Evolutionary conservation across 2,797 vertebrate genomes (phyloP).

Genomic region (Danio tinwini): DNA sequence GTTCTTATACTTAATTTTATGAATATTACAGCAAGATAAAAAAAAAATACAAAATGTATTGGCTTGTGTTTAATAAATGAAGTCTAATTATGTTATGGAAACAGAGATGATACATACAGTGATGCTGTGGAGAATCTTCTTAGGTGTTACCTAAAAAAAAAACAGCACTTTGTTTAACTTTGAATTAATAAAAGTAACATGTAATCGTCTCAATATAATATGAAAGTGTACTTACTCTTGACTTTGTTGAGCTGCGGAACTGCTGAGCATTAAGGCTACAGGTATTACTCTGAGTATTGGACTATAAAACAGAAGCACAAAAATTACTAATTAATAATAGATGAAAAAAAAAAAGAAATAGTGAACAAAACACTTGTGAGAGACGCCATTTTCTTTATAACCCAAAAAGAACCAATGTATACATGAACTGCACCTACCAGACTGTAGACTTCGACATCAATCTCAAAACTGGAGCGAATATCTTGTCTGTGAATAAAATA

Average conservation of each 20-base stretch:
- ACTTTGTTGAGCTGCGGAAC: conserved; percentile 64
- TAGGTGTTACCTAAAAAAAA: conserved; percentile 77
- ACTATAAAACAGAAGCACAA: conserved; percentile 59
- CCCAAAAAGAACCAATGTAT: not conserved
- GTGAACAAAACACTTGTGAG: not conserved
- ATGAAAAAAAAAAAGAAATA: too few species aligned
- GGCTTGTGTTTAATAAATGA: not conserved
- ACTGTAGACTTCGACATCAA: conserved; percentile 87
- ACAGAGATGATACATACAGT: conserved; percentile 68
- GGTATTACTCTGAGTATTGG: conserved; percentile 62
- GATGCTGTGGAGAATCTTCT: conserved; percentile 80
- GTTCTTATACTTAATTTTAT: not conserved
- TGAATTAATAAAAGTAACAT: not conserved
- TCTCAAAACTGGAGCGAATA: conserved; percentile 79
- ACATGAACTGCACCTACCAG: conserved; percentile 73
- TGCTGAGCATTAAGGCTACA: conserved; percentile 61
- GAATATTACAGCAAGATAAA: not conserved
- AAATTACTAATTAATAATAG: too few species aligned
- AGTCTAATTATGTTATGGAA: not conserved
- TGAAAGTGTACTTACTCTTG: conserved; percentile 65
- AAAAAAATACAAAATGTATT: not conserved
- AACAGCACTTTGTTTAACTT: not conserved
- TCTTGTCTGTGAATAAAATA: conserved; percentile 71
- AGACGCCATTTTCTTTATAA: not conserved
- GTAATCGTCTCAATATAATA: not conserved